phyloP scores from a whole-genome alignment of 1,140 invertebrate species.

The Andrena cerasifolii region DNA sequence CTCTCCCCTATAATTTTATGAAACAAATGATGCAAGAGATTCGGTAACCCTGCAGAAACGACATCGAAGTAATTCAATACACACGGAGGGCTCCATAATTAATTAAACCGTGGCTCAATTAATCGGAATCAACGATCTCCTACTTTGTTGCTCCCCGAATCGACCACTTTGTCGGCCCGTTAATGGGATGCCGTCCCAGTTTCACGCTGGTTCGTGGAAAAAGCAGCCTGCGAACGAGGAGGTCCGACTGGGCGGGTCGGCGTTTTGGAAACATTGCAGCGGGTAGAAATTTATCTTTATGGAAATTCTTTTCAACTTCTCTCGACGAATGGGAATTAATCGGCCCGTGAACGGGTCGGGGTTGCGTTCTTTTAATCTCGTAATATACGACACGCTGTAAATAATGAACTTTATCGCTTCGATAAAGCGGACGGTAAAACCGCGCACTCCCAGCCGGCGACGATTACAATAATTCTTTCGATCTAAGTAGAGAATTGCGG shows the following conservation, averaged over 20 bases:
- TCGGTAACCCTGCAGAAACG: too few relatives aligned
- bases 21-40: too few relatives aligned
- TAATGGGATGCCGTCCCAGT: slow-evolving; percentile 9
- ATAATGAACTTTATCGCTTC: slow-evolving; percentile 33
- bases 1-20: too few relatives aligned
- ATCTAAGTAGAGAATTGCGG: not conserved
- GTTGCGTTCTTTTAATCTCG: slow-evolving; percentile 19
- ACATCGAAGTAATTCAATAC: too few relatives aligned
- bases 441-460: not conserved
- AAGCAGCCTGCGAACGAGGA: not conserved
- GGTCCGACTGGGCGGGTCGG: slow-evolving; percentile 1
- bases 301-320: slow-evolving; percentile 16
- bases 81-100: too few relatives aligned
- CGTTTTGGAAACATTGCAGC: slow-evolving; percentile 9
- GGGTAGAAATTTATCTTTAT: slow-evolving; percentile 45
- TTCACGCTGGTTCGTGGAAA: slow-evolving; percentile 34
- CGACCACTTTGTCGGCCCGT: slow-evolving; percentile 26
- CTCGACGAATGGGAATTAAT: slow-evolving; percentile 27
- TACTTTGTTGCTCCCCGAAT: slow-evolving; percentile 24
- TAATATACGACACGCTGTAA: slow-evolving; percentile 25
- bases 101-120: not conserved
- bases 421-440: slow-evolving; percentile 19
- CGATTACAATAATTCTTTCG: slow-evolving; percentile 21
- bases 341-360: not conserved
- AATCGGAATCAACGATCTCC: not conserved